Evolutionary conservation across 2,888 invertebrate genomes (phyloP), one percentile per base, ranked within the genome.

Genomic region (Lagria hirta): DNA sequence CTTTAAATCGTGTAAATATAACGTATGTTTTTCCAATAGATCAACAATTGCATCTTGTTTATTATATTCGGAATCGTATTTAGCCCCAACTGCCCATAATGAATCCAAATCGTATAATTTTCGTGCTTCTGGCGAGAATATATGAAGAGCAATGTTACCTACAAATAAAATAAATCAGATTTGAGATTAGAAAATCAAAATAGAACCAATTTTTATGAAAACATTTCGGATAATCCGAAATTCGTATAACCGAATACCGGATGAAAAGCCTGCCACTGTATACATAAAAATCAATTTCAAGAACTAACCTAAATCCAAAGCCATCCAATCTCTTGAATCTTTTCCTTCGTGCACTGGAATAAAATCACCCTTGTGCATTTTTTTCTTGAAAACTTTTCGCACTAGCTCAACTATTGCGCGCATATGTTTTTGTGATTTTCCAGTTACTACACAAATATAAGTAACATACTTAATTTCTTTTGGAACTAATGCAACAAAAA

Each of bases 131-230:
- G 77, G 75, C 16, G 85, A 82, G 70, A 96, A 91, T 54, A 97
- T 80, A 63, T 97, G 96, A 17, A 97, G 71, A 3, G 88, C 88
- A 59, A 96, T 94, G 66, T 95, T 96, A 48, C 92, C 93, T 92
- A 71, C 18, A 78, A 13, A n/a, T 4, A 23, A 6, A 23, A 23
- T 8, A 23, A 32, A n/a, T n/a, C n/a, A n/a, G n/a, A n/a, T n/a
- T n/a, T n/a, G n/a, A n/a, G n/a, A n/a, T n/a, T n/a, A n/a, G n/a
- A n/a, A n/a, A n/a, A n/a, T n/a, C n/a, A n/a, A n/a, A n/a, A n/a
- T n/a, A n/a, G n/a, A n/a, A n/a, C n/a, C n/a, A n/a, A n/a, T n/a
- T n/a, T n/a, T n/a, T n/a, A n/a, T n/a, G n/a, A n/a, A n/a, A n/a
- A n/a, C n/a, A n/a, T n/a, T n/a, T n/a, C n/a, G n/a, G n/a, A n/a